These are phyloP conservation scores for Bucorvus abyssinicus DNA, from an alignment of 2,797 vertebrate genomes.

Conservation along the genomic window DNA sequence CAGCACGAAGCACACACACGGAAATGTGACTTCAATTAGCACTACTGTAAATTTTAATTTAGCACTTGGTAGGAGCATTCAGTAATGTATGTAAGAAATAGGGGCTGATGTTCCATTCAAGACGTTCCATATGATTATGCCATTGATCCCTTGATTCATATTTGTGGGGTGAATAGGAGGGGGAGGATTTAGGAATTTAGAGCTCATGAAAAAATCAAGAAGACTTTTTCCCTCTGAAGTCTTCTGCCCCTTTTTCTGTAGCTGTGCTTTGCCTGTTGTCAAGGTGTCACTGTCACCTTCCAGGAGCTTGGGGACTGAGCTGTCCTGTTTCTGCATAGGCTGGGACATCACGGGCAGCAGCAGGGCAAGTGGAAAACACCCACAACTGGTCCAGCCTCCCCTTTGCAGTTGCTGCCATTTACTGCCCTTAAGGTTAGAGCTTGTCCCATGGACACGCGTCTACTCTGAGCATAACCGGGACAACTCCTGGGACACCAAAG, in stretches of 20 bases:
- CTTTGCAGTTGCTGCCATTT: neutral
- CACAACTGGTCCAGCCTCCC: neutral
- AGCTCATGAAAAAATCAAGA: neutral
- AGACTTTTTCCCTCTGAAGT: neutral
- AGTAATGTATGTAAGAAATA: neutral
- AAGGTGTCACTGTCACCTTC: neutral
- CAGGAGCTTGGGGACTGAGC: neutral
- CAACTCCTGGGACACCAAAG: rapidly evolving
- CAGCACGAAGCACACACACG: constrained; percentile 18
- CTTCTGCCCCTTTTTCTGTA: neutral
- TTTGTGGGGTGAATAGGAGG: neutral
- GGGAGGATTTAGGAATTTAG: neutral
- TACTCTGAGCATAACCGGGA: neutral
- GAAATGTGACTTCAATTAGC: constrained; percentile 61
- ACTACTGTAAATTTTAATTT: constrained; percentile 56
- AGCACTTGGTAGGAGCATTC: constrained; percentile 62
- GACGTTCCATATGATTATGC: neutral
- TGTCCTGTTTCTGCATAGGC: neutral
- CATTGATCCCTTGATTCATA: constrained; percentile 31
- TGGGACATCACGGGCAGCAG: neutral
- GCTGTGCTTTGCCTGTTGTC: neutral
- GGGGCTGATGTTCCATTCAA: neutral
- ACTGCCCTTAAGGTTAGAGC: neutral
- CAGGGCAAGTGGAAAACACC: neutral
- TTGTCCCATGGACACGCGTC: neutral